Percentiles rank a stretch among this genome's conserved stretches.
Conservation (phyloP, 2,888 invertebrate species). For the Idaea aversata region DNA sequence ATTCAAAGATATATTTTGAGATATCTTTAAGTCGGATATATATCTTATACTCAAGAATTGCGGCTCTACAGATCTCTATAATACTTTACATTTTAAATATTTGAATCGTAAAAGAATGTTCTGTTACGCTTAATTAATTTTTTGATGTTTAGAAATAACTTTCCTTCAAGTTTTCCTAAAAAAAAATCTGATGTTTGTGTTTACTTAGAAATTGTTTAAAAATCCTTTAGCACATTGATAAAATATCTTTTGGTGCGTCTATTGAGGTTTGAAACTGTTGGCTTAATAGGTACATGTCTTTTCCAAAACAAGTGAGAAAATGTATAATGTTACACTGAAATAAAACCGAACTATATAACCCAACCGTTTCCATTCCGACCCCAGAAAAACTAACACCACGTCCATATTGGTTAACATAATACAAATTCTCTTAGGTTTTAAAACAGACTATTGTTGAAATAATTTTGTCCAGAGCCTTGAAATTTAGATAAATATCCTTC, state of each 20-base stretch:
- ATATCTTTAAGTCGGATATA: not conserved
- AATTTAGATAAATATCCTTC: not conserved
- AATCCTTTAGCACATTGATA: no score
- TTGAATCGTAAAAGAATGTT: conserved; percentile 18
- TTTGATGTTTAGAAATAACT: conserved; percentile 16
- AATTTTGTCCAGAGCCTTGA: not conserved
- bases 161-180: conserved; percentile 15
- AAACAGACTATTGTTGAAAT: not conserved
- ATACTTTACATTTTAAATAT: not conserved
- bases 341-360: no score
- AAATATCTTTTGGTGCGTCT: no score
- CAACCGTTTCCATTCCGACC: no score
- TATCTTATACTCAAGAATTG: not conserved
- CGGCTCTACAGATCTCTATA: not conserved
- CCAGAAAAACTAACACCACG: no score
- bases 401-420: no score
- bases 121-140: conserved; percentile 22
- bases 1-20: not conserved
- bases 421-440: conserved; percentile 2
- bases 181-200: conserved; percentile 6
- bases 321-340: no score
- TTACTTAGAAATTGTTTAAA: conserved; percentile 1
- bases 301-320: no score
- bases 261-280: no score
- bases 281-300: no score